Percentiles rank a stretch among this genome's conserved stretches.
Conservation (phyloP, 2,888 invertebrate genomes). For the Congeria kusceri region DNA sequence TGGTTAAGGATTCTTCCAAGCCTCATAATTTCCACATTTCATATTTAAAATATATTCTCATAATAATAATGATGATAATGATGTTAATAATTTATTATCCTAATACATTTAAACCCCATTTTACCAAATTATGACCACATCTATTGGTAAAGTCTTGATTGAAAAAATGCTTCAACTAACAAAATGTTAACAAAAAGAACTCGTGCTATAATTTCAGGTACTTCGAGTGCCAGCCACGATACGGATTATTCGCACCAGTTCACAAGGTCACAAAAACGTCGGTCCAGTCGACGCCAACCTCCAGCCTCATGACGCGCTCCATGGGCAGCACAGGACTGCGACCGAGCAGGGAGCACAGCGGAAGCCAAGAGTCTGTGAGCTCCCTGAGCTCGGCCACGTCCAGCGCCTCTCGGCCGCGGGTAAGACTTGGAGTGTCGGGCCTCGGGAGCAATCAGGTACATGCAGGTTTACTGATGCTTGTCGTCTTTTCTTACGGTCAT, state of each 20-base stretch:
- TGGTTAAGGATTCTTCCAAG: too few relatives aligned
- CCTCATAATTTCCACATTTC: too few relatives aligned
- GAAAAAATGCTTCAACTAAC: too few relatives aligned
- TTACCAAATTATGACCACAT: too few relatives aligned
- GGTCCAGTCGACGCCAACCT: conserved; percentile 61
- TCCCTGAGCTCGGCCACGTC: conserved; percentile 90
- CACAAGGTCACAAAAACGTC: conserved; percentile 93
- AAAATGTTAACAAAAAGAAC: too few relatives aligned
- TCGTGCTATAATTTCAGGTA: conserved; percentile 89
- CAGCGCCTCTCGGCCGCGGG: conserved; percentile 88
- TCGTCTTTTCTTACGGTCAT: background rate
- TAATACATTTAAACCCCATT: too few relatives aligned
- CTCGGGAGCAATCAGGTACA: conserved; percentile 79
- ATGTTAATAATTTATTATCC: too few relatives aligned
- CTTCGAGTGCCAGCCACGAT: conserved; percentile 95
- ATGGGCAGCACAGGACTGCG: conserved; percentile 74
- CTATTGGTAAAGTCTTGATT: too few relatives aligned
- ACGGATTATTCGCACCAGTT: conserved; percentile 96
- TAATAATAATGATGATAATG: too few relatives aligned
- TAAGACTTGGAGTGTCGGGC: conserved; percentile 91
- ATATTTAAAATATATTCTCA: too few relatives aligned
- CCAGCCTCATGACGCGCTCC: conserved; percentile 72
- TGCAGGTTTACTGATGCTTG: conserved; percentile 77
- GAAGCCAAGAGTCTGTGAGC: conserved; percentile 93
- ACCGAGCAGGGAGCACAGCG: conserved; percentile 84